Percentiles rank a stretch among this genome's conserved stretches.
Evolutionary conservation across 1,140 invertebrate genomes (phyloP).

Genomic region (Pseudachorutes palmiensis): DNA sequence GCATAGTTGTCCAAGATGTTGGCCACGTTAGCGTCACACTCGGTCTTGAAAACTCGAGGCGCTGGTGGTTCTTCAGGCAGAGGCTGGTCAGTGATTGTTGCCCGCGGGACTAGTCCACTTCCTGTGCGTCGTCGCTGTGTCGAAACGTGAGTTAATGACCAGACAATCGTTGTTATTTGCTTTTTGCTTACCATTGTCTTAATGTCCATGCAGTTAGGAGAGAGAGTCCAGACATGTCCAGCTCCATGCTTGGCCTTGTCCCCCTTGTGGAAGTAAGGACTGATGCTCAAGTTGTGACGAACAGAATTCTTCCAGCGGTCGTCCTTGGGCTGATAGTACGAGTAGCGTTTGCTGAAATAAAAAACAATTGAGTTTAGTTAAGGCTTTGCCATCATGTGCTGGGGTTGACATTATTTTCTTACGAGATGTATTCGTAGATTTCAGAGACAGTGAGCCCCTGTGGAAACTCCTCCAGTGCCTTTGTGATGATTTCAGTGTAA

Average conservation of each 20-base stretch:
- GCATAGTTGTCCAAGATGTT: constrained; percentile 27
- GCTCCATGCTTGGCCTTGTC: constrained; percentile 71
- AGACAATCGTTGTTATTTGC: not conserved
- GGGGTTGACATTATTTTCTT: too few relatives aligned
- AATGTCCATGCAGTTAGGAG: constrained; percentile 44
- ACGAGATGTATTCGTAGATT: constrained; percentile 88
- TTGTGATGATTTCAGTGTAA: constrained; percentile 78
- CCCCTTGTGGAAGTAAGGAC: constrained; percentile 79
- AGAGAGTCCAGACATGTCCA: constrained; percentile 76
- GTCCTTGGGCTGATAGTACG: constrained; percentile 75
- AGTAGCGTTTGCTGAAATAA: constrained; percentile 63
- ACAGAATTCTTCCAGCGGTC: constrained; percentile 86
- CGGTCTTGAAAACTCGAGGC: too few relatives aligned
- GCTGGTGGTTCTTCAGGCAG: too few relatives aligned
- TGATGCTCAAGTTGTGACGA: constrained; percentile 73
- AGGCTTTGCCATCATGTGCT: too few relatives aligned
- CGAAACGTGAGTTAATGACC: not conserved
- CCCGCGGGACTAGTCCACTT: constrained; percentile 1
- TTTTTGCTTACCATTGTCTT: not conserved
- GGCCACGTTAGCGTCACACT: constrained; percentile 25
- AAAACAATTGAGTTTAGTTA: too few relatives aligned
- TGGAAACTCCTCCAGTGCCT: constrained; percentile 63
- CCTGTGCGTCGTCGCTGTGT: not conserved
- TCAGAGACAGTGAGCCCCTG: constrained; percentile 79
- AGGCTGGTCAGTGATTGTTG: too few relatives aligned